Base-by-base conservation (phyloP, 2,113 vertebrate species). In the Scortum barcoo region DNA sequence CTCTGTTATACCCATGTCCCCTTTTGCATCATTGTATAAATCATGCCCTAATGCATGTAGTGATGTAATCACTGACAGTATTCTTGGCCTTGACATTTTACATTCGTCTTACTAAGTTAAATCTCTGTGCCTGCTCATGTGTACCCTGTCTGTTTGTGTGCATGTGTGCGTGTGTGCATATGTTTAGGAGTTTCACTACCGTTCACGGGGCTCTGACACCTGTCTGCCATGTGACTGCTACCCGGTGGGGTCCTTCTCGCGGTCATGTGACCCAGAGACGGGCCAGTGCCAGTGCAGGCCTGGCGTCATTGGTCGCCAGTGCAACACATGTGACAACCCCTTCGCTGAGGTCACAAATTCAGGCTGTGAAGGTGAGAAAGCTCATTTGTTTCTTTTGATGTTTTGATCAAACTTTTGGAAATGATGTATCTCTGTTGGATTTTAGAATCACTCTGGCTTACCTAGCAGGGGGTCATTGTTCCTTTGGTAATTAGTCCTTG, bases 201-300 rank as follows among this genome's bases (percentile, higher is more conserved):
- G 38, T 24, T 96, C 94, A 0, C 93, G 93, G 65, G 95, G 95
- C 92, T 97, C 96, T 0, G 97, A 99, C 80, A 89, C 94, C n/a
- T 99, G 98, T 88, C 93, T 97, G 86, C 97, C 98, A 0, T 99
- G 98, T 5, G 98, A 99, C 94, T 99, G 98, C 94, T 99, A 99
- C 93, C 98, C 98, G 0, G 95, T 99, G 81, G 98, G 98, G 86
- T 99, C 98, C 84, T 97, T 98, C 74, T 98, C 96, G 0, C 95
- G 98, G 66, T 97, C 98, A 57, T 99, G 98, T 44, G 97, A 98
- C 90, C 94, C 92, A 56, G 97, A 98, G 87, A 95, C 79, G 0
- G 98, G 98, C 50, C 96, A 97, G 80, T 99, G 98, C 93, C 96
- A 97, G 90, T 99, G 98, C 89, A 94, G 97, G 80, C 96, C 98